These are phyloP conservation scores for Nematopogon swammerdamellus DNA, from an alignment of 2,888 invertebrate genomes.

Conservation along the genomic window DNA sequence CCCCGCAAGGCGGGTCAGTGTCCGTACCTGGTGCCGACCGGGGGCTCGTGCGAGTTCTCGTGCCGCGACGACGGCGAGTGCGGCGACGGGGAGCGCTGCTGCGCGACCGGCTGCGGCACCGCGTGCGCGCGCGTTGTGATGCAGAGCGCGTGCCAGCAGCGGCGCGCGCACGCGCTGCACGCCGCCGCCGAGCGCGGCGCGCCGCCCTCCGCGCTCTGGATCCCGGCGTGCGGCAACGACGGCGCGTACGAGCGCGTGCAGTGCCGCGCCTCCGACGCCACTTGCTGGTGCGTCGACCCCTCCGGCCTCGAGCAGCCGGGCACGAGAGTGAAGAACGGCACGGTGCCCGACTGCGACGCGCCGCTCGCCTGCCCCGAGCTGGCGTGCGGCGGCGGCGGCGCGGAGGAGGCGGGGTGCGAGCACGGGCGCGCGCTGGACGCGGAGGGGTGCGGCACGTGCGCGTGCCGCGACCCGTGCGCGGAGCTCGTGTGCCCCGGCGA, in stretches of 20 bases:
- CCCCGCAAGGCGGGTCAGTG: conserved; percentile 77
- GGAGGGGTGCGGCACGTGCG: conserved; percentile 70
- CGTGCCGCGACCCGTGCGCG: conserved; percentile 75
- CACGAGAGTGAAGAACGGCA: conserved; percentile 62
- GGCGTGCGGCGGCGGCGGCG: conserved; percentile 17
- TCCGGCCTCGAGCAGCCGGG: conserved; percentile 71
- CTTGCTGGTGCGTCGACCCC: conserved; percentile 81
- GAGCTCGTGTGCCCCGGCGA: conserved; percentile 66
- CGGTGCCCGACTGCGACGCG: conserved; percentile 28
- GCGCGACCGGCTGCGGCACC: conserved; percentile 85
- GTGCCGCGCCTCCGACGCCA: conserved; percentile 63
- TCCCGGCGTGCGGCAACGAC: conserved; percentile 68
- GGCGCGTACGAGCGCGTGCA: conserved; percentile 71
- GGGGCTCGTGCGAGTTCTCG: conserved; percentile 69
- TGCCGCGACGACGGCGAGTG: conserved; percentile 78
- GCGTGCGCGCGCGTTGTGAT: conserved; percentile 72
- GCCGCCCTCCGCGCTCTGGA: conserved; percentile 70
- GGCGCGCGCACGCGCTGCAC: conserved; percentile 49
- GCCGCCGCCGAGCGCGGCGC: conserved; percentile 68
- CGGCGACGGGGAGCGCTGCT: conserved; percentile 67
- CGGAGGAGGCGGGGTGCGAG: conserved; percentile 25
- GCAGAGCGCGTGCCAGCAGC: conserved; percentile 73
- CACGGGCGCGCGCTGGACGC: conserved; percentile 36
- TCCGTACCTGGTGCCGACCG: conserved; percentile 73
- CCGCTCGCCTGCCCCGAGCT: conserved; percentile 29